These are phyloP conservation scores for Drosophila algonquin DNA, from an alignment of 2,888 invertebrate genomes.

Conservation along the genomic window DNA sequence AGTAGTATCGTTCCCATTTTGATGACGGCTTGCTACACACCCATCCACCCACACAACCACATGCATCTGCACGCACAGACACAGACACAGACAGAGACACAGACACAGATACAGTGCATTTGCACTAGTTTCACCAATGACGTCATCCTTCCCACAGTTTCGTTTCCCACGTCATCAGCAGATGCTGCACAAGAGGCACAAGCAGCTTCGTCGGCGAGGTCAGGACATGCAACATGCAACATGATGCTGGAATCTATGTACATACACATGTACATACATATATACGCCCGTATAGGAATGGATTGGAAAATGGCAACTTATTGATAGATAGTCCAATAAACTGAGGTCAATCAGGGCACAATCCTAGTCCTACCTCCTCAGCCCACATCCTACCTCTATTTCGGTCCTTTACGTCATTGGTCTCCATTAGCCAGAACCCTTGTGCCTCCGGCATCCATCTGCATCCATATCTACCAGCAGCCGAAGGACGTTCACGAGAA, in stretches of 20 bases:
- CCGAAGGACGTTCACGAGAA: conserved; percentile 32
- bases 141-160: conserved; percentile 36
- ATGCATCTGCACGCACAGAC: conserved; percentile 3
- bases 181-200: conserved; percentile 3
- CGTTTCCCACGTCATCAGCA: conserved; percentile 41
- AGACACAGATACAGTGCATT: conserved; percentile 15
- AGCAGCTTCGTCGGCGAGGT: conserved; percentile 22
- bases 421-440: conserved; percentile 43
- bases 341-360: conserved; percentile 41
- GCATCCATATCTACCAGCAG: conserved; percentile 2
- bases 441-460: not conserved
- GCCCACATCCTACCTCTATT: not conserved
- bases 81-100: conserved; percentile 1
- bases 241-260: conserved; percentile 32
- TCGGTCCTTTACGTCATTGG: conserved; percentile 43
- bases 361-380: not conserved
- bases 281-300: conserved; percentile 16
- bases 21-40: not conserved
- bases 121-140: conserved; percentile 48
- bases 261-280: conserved; percentile 12
- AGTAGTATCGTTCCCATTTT: not conserved
- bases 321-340: conserved; percentile 52
- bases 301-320: conserved; percentile 47
- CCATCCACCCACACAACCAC: not conserved
- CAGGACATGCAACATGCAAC: conserved; percentile 44